Evolutionary conservation across 2,888 invertebrate species (phyloP).

Genomic region (Synanthedon andrenaeformis): DNA sequence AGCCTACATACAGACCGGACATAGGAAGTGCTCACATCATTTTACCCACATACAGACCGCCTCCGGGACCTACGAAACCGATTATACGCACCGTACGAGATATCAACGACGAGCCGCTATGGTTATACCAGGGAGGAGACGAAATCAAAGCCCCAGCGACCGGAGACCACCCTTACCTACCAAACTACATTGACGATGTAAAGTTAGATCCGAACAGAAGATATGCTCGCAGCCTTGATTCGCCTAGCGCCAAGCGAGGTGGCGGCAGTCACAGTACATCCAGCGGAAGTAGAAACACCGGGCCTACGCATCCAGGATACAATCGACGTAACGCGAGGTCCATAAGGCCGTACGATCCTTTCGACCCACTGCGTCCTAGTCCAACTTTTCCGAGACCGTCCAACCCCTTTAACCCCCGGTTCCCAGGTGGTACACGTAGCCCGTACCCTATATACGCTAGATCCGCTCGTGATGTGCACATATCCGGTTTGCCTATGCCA

Average conservation of each 20-base stretch:
- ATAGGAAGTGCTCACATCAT: not conserved
- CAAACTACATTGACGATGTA: slow-evolving; percentile 21
- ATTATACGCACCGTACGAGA: not conserved
- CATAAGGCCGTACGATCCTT: slow-evolving; percentile 6
- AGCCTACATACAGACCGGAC: not conserved
- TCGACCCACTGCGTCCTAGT: not conserved
- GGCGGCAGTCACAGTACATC: slow-evolving; percentile 17
- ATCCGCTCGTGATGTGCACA: slow-evolving; percentile 10
- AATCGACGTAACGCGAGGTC: slow-evolving; percentile 28
- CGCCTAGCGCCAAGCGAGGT: slow-evolving; percentile 6
- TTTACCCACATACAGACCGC: not conserved
- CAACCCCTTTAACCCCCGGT: slow-evolving; percentile 6
- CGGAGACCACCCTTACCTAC: slow-evolving; percentile 19
- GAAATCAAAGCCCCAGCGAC: slow-evolving; percentile 1
- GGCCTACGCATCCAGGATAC: slow-evolving; percentile 30
- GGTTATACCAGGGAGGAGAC: not conserved
- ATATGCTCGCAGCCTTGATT: slow-evolving; percentile 7
- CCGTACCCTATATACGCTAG: slow-evolving; percentile 12
- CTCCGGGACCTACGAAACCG: not conserved
- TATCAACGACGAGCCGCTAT: not conserved
- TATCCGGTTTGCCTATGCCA: not conserved
- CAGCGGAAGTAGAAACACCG: slow-evolving; percentile 20
- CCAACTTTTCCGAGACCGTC: slow-evolving; percentile 1
- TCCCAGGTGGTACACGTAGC: slow-evolving; percentile 1
- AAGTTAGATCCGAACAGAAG: slow-evolving; percentile 10